Evolutionary conservation across 2,113 vertebrate genomes (phyloP).

Genomic region (Alligator sinensis): DNA sequence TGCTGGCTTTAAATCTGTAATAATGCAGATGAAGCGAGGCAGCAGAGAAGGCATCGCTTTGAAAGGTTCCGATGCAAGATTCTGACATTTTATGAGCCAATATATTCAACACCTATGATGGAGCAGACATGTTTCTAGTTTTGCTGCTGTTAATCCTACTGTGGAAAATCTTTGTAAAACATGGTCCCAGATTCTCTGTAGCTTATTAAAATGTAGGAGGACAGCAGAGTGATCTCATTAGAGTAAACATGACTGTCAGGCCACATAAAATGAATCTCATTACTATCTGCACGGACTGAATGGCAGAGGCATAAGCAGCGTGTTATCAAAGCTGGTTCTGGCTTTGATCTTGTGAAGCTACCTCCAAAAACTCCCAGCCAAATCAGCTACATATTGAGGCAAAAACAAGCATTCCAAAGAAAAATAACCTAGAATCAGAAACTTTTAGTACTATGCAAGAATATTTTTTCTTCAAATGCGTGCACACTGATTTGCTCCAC

Average conservation of each 20-base stretch:
- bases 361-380: slow-evolving; percentile 32
- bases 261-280: slow-evolving; percentile 32
- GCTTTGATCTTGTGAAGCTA: slow-evolving; percentile 56
- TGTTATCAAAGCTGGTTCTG: neutral
- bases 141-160: slow-evolving; percentile 28
- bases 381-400: neutral
- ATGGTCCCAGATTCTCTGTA: neutral
- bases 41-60: slow-evolving; percentile 37
- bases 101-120: neutral
- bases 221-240: slow-evolving; percentile 6
- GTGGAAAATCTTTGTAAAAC: slow-evolving; percentile 24
- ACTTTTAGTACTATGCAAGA: fast-evolving
- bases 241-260: slow-evolving; percentile 5
- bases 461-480: neutral
- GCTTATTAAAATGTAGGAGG: slow-evolving; percentile 27
- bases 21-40: neutral
- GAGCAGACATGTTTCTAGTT: neutral
- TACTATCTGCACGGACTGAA: slow-evolving; percentile 36
- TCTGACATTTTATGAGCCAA: slow-evolving; percentile 6
- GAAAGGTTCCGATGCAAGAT: slow-evolving; percentile 20
- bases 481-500: neutral
- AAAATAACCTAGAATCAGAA: neutral
- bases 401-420: slow-evolving; percentile 40
- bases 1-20: slow-evolving; percentile 42
- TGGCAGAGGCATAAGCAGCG: neutral